These are phyloP conservation scores for Noctua janthina DNA, from an alignment of 2,888 invertebrate species.

Conservation along the genomic window DNA sequence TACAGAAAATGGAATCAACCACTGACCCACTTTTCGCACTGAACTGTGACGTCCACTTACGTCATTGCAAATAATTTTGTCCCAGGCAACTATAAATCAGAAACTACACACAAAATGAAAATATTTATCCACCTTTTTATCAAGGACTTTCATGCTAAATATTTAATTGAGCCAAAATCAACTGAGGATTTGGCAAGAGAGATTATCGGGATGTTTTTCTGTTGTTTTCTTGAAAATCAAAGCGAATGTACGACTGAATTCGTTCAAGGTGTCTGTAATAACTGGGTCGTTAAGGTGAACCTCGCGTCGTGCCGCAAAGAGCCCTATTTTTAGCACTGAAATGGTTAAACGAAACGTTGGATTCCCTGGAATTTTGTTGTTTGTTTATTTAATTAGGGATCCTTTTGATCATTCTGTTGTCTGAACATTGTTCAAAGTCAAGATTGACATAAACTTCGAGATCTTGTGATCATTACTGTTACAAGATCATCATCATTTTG, in stretches of 20 bases:
- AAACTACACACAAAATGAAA: slow-evolving; percentile 1
- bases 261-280: slow-evolving; percentile 51
- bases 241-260: slow-evolving; percentile 35
- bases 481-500: not conserved
- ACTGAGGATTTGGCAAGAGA: slow-evolving; percentile 43
- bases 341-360: not conserved
- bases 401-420: slow-evolving; percentile 49
- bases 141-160: slow-evolving; percentile 24
- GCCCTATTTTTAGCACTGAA: slow-evolving; percentile 44
- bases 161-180: slow-evolving; percentile 54
- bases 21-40: slow-evolving; percentile 6
- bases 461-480: not conserved
- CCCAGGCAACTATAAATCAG: not conserved
- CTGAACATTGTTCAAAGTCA: slow-evolving; percentile 3
- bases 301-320: slow-evolving; percentile 34
- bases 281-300: slow-evolving; percentile 52
- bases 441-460: slow-evolving; percentile 9
- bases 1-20: not conserved
- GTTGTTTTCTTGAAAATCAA: slow-evolving; percentile 58
- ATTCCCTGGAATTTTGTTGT: slow-evolving; percentile 38
- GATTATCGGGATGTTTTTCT: slow-evolving; percentile 6
- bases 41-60: not conserved
- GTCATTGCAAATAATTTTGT: not conserved
- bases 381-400: slow-evolving; percentile 30
- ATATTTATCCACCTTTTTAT: slow-evolving; percentile 37